A percentile compares a stretch with the other conserved stretches of the same genome.
These are phyloP conservation scores for Abscondita cerata DNA, from an alignment of 2,888 invertebrate species.

Conservation along the genomic window DNA sequence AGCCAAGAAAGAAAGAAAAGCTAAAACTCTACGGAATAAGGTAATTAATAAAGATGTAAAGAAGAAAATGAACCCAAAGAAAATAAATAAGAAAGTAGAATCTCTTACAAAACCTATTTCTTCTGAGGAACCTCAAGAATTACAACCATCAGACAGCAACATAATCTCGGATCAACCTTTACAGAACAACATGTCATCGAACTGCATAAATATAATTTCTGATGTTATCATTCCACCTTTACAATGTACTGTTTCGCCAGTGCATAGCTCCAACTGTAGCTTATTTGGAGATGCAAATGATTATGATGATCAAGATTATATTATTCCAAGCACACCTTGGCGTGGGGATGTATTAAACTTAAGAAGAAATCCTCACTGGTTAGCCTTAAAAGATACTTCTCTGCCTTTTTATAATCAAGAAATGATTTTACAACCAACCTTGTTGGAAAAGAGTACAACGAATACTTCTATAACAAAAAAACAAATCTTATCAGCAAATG, in stretches of 20 bases:
- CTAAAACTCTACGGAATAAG: background rate
- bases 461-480: background rate
- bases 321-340: constrained; percentile 35
- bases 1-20: constrained; percentile 14
- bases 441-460: constrained; percentile 35
- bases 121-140: background rate
- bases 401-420: constrained; percentile 42
- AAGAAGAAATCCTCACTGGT: constrained; percentile 41
- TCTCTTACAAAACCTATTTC: background rate
- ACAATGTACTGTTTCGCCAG: background rate
- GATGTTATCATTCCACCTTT: constrained; percentile 6
- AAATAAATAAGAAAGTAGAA: background rate
- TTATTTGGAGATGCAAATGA: background rate
- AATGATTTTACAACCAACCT: constrained; percentile 40
- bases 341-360: constrained; percentile 33
- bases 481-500: constrained; percentile 28
- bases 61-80: too few relatives aligned
- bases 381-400: constrained; percentile 37
- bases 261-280: background rate
- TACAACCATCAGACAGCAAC: background rate
- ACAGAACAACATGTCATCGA: too few relatives aligned
- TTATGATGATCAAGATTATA: background rate
- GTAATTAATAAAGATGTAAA: background rate
- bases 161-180: background rate
- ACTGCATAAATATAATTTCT: constrained; percentile 8